These are phyloP conservation scores for Megalonaias nervosa DNA, from an alignment of 1,140 invertebrate species.

Conservation along the genomic window DNA sequence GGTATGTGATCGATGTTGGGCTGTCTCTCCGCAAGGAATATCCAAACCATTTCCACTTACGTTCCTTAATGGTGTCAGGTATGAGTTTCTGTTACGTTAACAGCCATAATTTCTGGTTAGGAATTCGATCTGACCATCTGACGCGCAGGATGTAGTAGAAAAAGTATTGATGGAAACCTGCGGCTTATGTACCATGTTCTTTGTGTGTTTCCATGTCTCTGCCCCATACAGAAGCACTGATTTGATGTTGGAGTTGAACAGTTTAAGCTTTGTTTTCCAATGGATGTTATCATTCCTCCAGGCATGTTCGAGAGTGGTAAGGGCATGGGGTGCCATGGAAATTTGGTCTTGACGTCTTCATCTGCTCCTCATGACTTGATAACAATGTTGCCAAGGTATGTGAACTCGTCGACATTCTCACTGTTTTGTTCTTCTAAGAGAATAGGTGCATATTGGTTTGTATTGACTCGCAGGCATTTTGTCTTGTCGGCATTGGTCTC, in stretches of 20 bases:
- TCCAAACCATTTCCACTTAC: not conserved
- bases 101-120: slow-evolving; percentile 15
- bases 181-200: no score
- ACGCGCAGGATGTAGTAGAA: slow-evolving; percentile 27
- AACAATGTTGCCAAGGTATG: slow-evolving; percentile 29
- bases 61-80: not conserved
- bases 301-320: no score
- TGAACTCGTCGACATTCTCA: slow-evolving; percentile 22
- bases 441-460: no score
- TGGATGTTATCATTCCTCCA: no score
- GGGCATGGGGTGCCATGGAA: no score
- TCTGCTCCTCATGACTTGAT: no score
- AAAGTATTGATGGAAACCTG: slow-evolving; percentile 33
- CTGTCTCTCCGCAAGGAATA: not conserved
- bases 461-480: no score
- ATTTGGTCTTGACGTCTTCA: no score
- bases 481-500: slow-evolving; percentile 25
- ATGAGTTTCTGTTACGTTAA: slow-evolving; percentile 6
- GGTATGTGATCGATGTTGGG: not conserved
- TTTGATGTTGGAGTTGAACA: no score
- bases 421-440: slow-evolving; percentile 9
- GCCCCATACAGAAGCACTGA: no score
- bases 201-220: no score
- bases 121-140: slow-evolving; percentile 26
- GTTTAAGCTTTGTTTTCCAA: no score